Evolutionary conservation across 1,140 invertebrate genomes (phyloP).

Genomic region (Trichonephila inaurata): DNA sequence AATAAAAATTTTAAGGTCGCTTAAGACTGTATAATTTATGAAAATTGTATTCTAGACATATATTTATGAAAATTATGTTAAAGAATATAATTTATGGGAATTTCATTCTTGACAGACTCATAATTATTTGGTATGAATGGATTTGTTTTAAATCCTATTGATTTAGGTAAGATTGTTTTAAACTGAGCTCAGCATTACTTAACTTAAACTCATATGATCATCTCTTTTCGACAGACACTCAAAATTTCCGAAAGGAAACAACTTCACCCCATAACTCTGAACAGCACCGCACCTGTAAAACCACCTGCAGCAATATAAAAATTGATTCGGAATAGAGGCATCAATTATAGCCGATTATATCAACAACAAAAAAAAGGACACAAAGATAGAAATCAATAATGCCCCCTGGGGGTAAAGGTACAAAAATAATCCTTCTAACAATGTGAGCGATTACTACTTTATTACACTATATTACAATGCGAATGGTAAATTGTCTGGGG

Average conservation of each 20-base stretch:
- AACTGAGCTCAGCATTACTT: too few relatives aligned
- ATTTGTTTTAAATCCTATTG: too few relatives aligned
- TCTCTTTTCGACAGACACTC: neutral
- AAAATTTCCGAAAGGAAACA: neutral
- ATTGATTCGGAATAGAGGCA: neutral
- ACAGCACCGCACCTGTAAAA: neutral
- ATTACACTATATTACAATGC: constrained; percentile 70
- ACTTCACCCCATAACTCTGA: neutral
- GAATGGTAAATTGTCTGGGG: constrained; percentile 55
- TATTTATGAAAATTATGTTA: too few relatives aligned
- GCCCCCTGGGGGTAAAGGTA: neutral
- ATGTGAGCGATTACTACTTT: constrained; percentile 44
- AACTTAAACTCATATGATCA: too few relatives aligned
- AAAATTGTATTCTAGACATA: too few relatives aligned
- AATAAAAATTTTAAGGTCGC: too few relatives aligned
- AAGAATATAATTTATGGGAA: too few relatives aligned
- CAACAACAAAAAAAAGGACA: neutral
- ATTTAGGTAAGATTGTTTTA: too few relatives aligned
- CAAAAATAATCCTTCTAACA: neutral
- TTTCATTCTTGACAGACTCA: too few relatives aligned
- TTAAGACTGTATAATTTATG: too few relatives aligned
- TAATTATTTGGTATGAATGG: too few relatives aligned
- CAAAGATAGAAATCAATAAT: neutral
- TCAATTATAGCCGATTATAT: neutral
- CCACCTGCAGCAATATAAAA: neutral